Evolutionary conservation across 2,797 vertebrate species (phyloP).

Genomic region (Tiaroga cobitis): DNA sequence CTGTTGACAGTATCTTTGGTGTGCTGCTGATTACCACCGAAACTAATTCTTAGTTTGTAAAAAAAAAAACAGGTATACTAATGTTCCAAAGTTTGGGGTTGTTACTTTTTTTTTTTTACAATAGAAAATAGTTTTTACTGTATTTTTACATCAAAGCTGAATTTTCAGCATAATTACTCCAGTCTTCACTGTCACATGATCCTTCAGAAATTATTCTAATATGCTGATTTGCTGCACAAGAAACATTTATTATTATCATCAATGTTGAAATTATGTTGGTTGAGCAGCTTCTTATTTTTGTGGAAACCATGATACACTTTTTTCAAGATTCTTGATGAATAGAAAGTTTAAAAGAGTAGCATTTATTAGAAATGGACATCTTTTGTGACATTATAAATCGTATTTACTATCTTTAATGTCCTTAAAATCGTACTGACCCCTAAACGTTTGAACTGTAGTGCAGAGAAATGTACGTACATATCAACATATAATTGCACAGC

Average conservation of each 20-base stretch:
- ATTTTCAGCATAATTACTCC: not conserved
- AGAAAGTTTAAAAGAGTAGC: not conserved
- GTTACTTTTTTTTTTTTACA: too few species aligned
- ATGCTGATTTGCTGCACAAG: not conserved
- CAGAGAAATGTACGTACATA: not conserved
- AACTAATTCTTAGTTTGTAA: not conserved
- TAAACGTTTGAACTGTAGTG: not conserved
- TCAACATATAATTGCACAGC: not conserved
- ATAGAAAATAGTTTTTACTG: too few species aligned
- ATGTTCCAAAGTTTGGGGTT: too few species aligned
- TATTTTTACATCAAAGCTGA: not conserved
- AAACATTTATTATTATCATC: not conserved
- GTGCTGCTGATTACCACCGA: not conserved
- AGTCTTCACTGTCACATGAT: not conserved
- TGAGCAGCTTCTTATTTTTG: not conserved
- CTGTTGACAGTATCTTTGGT: not conserved
- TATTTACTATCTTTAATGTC: not conserved
- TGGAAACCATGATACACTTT: not conserved
- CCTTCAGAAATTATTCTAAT: not conserved
- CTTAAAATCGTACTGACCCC: not conserved
- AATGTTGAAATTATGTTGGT: not conserved
- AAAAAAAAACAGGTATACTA: not conserved
- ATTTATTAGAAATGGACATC: too few species aligned
- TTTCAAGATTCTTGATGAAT: not conserved
- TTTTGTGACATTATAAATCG: not conserved